Base-by-base conservation (phyloP, 2,113 vertebrate species). In the Ammodytes marinus region DNA sequence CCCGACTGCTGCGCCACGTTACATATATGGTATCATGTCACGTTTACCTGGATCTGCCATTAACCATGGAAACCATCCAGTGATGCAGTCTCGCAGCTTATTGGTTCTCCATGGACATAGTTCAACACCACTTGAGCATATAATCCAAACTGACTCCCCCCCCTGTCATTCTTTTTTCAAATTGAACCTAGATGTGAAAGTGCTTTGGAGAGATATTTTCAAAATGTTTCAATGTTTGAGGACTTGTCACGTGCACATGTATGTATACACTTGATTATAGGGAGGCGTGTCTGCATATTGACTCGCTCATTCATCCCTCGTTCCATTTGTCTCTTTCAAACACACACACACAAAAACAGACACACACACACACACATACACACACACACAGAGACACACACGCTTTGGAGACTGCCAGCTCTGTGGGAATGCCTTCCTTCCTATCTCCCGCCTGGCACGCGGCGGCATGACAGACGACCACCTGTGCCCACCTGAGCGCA, bases 381-480 rank as follows among this genome's bases (percentile, higher is more conserved):
- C 58, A 67, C 49, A 13, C 43, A 10, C 59, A 42, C 15, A n/a
- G 15, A 60, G 14, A 40, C 60, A 54, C 60, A 19, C 54, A 13
- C 17, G 19, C 66, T 61, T 39, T 49, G 53, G 61, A 72, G 55
- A 27, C 63, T 76, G 77, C 80, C 81, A 81, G 91, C 85, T 84
- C 78, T 4, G 63, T 69, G 77, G 83, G 82, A 73, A 77, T 49
- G 68, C 84, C 53, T 69, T 42, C 60, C 77, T 4, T 73, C 83
- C 84, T 89, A 87, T 89, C 87, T 85, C 68, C 59, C 0, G n/a
- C 8, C 11, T 78, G 6, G 84, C 88, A 84, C 70, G 49, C 69
- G 1, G 67, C 72, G 27, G 14, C 68, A 54, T 93, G 91, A 91
- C 88, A 63, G 90, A 91, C 88, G 80, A 88, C 89, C 86, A 86